Base-by-base conservation (phyloP, 2,888 invertebrate genomes). In the Drosophila meridionalis region DNA sequence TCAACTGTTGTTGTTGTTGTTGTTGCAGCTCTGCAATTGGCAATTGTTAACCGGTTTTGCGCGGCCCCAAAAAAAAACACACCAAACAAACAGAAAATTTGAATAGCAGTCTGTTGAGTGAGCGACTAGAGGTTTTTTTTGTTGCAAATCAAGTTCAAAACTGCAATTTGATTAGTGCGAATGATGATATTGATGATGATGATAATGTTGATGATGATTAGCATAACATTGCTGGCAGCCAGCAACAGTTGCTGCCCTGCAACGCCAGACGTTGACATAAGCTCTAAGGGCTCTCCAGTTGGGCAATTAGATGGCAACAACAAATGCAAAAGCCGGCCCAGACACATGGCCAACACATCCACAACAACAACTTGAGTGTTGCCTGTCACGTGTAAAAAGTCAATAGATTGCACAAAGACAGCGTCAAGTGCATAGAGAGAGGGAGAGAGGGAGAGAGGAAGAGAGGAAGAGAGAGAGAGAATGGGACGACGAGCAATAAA, bases 331-430 rank as follows among this genome's bases (percentile, higher is more conserved):
- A 42, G 67, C 45, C 47, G 64, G 64, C 64, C 53, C 75, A 76
- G 64, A 71, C 69, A 72, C 67, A 66, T 59, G 58, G 59, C 68
- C 64, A 66, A 55, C 2, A 47, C 52, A 45, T 12, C 75, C 64
- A 36, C 59, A 71, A 30, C 52, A 69, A 48, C 52, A 45, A 52
- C 66, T 68, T 59, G 76, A 81, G 71, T 69, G 71, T 77, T 81
- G 89, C 68, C 84, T 84, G 89, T 88, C 89, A 88, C 84, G 89
- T 86, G 89, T 82, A 88, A 82, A 83, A 86, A 88, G 87, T 77
- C 87, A 86, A 88, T 87, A 84, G 53, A 85, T 86, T 88, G 85
- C 85, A 86, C 79, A 85, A 34, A 85, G 79, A 76, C 74, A 80
- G 82, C 85, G 68, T 81, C 73, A 82, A 83, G 85, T 87, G 85